Percentiles rank a stretch among this genome's conserved stretches.
phyloP scores from a whole-genome alignment of 1,140 invertebrate genomes.

The Anthonomus grandis region DNA sequence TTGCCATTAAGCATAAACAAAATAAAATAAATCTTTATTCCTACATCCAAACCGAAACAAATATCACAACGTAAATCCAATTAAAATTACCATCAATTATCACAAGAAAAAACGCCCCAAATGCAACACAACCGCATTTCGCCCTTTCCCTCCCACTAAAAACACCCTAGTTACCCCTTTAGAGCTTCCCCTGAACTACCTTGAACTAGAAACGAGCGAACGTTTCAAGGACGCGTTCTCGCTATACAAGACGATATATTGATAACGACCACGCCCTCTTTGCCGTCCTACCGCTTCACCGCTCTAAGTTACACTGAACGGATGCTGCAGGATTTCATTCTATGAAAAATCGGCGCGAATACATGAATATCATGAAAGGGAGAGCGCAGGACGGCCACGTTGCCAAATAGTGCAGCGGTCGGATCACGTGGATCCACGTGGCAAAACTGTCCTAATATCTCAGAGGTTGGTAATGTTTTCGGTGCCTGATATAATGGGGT shows the following conservation, averaged over 20 bases:
- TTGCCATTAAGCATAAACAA: no score
- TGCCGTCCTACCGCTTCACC: slow-evolving; percentile 8
- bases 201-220: slow-evolving; percentile 21
- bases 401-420: slow-evolving; percentile 11
- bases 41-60: no score
- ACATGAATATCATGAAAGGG: background rate
- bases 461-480: background rate
- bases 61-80: background rate
- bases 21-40: no score
- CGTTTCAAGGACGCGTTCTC: slow-evolving; percentile 23
- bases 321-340: slow-evolving; percentile 19
- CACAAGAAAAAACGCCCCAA: background rate
- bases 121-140: slow-evolving; percentile 7
- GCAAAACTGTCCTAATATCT: slow-evolving; percentile 18
- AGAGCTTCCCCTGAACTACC: slow-evolving; percentile 10
- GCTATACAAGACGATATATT: slow-evolving; percentile 17
- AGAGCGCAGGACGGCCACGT: slow-evolving; percentile 16
- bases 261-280: slow-evolving; percentile 6
- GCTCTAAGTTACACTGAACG: slow-evolving; percentile 10
- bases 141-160: background rate
- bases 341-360: slow-evolving; percentile 22
- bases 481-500: no score
- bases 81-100: background rate
- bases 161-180: slow-evolving; percentile 2
- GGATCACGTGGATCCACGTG: slow-evolving; percentile 22